Percentiles rank a stretch among this genome's conserved stretches.
These are phyloP conservation scores for Xenentodon cancila DNA, from an alignment of 2,797 vertebrate species.

Conservation along the genomic window DNA sequence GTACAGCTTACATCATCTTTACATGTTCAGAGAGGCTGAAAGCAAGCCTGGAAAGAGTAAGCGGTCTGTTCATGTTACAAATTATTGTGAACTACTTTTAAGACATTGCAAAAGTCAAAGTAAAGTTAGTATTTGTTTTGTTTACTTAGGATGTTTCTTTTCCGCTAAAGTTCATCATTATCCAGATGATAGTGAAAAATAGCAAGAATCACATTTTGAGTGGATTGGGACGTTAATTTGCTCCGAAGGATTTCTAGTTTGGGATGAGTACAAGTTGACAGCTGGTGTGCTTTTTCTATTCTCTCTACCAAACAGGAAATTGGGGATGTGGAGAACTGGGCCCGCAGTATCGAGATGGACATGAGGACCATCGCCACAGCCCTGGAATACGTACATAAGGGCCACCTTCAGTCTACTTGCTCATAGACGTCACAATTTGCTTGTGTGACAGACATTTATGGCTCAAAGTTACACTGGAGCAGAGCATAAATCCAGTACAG, in stretches of 20 bases:
- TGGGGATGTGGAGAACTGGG: slow-evolving; percentile 98
- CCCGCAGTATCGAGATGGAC: slow-evolving; percentile 96
- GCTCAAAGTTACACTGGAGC: slow-evolving; percentile 30
- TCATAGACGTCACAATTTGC: slow-evolving; percentile 68
- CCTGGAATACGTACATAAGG: slow-evolving; percentile 94
- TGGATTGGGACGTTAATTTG: background rate
- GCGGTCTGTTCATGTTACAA: background rate
- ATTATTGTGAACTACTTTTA: background rate
- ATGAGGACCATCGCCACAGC: slow-evolving; percentile 95
- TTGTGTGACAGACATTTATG: background rate
- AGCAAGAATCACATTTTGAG: too few relatives aligned
- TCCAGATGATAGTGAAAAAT: too few relatives aligned
- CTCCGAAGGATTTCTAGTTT: background rate
- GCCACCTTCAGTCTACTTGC: slow-evolving; percentile 87
- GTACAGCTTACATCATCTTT: background rate
- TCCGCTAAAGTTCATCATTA: too few relatives aligned
- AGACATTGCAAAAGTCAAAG: background rate
- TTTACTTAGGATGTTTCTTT: too few relatives aligned
- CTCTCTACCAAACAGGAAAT: slow-evolving; percentile 86
- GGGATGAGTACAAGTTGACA: background rate
- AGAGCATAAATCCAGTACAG: slow-evolving; percentile 2
- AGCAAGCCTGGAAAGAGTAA: background rate
- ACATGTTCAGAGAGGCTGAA: background rate
- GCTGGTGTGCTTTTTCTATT: background rate
- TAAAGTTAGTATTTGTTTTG: too few relatives aligned